These are phyloP conservation scores for Tethya wilhelma DNA, from an alignment of 37 sponge, comb jelly and placozoan species.

Conservation along the genomic window DNA sequence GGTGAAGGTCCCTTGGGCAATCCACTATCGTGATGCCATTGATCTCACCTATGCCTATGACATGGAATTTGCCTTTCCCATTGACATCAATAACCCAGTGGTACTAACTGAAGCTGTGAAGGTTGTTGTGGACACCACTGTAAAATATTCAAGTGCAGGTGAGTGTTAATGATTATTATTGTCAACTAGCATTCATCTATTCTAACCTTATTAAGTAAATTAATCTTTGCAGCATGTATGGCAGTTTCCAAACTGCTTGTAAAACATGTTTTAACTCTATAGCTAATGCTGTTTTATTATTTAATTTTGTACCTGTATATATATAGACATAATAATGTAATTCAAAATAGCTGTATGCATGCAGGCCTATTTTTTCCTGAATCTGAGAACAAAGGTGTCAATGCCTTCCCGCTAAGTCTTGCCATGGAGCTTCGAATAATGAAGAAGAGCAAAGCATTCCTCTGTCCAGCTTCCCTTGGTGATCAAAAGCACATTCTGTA, in stretches of 20 bases:
- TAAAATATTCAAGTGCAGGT: neutral
- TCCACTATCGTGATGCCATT: slow-evolving; percentile 22
- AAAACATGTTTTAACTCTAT: too few species aligned
- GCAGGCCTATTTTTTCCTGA: too few species aligned
- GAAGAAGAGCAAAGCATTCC: neutral
- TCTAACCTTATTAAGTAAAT: too few species aligned
- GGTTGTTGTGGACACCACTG: neutral
- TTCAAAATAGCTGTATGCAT: too few species aligned
- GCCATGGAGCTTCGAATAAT: slow-evolving; percentile 14
- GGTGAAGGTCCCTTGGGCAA: neutral
- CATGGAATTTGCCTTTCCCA: slow-evolving; percentile 34
- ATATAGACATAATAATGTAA: too few species aligned
- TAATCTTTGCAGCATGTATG: too few species aligned
- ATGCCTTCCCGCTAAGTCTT: slow-evolving; percentile 4
- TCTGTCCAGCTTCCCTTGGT: slow-evolving; percentile 4
- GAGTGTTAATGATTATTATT: neutral
- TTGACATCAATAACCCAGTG: neutral
- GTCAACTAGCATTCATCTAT: too few species aligned
- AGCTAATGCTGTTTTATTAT: too few species aligned
- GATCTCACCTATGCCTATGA: neutral
- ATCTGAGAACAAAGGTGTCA: neutral
- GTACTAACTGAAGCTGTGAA: neutral
- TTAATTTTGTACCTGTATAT: too few species aligned
- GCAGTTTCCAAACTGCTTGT: too few species aligned
- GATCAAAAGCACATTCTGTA: neutral